Percentiles rank a stretch among this genome's conserved stretches.
phyloP scores from a whole-genome alignment of 2,797 vertebrate species.

The Pelochelys cantorii region DNA sequence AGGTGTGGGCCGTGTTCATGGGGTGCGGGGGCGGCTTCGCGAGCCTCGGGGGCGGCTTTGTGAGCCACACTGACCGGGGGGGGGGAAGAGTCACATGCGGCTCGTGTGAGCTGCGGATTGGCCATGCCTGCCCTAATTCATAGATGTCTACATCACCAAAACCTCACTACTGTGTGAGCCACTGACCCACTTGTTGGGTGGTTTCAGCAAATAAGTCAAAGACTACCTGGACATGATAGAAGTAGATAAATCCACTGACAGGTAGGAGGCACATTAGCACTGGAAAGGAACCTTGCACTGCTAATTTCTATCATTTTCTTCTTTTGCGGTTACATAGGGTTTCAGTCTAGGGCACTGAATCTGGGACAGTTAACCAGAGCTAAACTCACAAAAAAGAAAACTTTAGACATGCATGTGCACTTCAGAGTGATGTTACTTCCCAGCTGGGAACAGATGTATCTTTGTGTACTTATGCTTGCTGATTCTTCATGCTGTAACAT shows the following conservation, averaged over 20 bases:
- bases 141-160: not conserved
- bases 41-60: no score
- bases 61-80: no score
- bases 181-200: not conserved
- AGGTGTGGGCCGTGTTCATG: no score
- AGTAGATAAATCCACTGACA: not conserved
- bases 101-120: no score
- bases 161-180: not conserved
- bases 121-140: not conserved
- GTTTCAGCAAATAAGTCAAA: not conserved
- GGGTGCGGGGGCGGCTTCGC: no score
- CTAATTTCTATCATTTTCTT: not conserved
- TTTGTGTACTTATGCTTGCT: not conserved
- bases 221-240: not conserved
- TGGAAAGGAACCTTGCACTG: not conserved
- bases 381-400: not conserved
- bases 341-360: not conserved
- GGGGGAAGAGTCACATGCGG: no score
- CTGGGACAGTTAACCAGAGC: not conserved
- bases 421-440: not conserved
- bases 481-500: fast-evolving
- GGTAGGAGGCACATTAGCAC: not conserved
- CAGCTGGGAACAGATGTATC: not conserved
- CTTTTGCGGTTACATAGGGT: not conserved
- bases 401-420: not conserved